Evolutionary conservation across 2,797 vertebrate genomes (phyloP).

Genomic region (Tadarida brasiliensis): DNA sequence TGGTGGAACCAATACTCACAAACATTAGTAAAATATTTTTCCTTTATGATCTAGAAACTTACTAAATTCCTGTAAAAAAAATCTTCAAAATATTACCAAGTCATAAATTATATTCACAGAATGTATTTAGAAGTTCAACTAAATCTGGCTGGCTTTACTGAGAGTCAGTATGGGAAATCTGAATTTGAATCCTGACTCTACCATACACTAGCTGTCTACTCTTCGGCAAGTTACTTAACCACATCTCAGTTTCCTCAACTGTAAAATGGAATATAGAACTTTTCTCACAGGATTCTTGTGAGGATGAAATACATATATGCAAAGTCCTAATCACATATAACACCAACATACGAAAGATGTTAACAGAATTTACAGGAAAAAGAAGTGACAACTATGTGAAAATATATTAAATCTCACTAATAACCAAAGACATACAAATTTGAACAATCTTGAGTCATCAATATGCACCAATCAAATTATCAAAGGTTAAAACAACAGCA

Average conservation of each 20-base stretch:
- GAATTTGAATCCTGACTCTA: neutral
- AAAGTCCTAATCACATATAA: conserved; percentile 5
- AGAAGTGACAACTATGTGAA: neutral
- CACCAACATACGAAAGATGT: neutral
- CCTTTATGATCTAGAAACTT: neutral
- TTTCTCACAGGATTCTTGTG: conserved; percentile 15
- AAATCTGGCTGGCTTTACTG: neutral
- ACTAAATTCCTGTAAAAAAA: conserved; percentile 3
- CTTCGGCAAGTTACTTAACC: neutral
- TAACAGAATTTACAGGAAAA: neutral
- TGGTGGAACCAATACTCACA: neutral
- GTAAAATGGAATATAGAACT: neutral
- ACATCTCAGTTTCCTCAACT: neutral
- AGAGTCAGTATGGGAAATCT: neutral
- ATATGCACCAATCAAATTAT: neutral
- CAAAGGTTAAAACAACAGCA: neutral
- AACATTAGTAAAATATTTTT: neutral
- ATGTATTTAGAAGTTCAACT: neutral
- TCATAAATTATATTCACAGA: neutral
- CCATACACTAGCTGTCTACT: neutral
- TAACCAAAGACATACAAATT: neutral
- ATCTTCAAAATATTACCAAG: neutral
- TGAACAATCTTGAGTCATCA: neutral
- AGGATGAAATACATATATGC: neutral
- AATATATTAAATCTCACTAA: conserved; percentile 4